Evolutionary conservation across 1,140 invertebrate genomes (phyloP), one percentile per base, ranked within the genome.

Genomic region (Brachionus rubens): DNA sequence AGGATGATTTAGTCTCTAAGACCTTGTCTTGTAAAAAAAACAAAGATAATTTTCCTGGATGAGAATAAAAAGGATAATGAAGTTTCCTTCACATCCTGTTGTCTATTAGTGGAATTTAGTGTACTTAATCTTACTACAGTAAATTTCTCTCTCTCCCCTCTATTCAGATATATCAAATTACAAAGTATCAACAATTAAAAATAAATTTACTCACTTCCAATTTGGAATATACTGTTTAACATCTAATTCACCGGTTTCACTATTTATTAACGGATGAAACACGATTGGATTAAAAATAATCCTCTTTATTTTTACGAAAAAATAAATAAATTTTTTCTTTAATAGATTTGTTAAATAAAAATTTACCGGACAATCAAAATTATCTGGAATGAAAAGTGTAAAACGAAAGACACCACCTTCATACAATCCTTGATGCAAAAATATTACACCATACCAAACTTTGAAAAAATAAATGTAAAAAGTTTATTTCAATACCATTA

Each of bases 371-470:
- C 89, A 90, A 82, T 89, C 89, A 85, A 94, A 96, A 79, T 89
- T 90, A 79, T 92, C 90, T 77, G 92, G 91, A 81, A 97, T 88
- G 70, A 88, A 87, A 77, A 97, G 85, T 67, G 88, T 90, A 84
- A 96, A 96, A 79, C 92, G 88, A 81, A 96, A 94, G 16, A 95
- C 87, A 76, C 91, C 92, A 77, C 91, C 91, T 86, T 90, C 89
- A 85, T 95, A 97, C 68, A 89, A 85, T 21, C 93, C 93, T 83
- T 90, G 88, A 79, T 92, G 88, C 75, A 95, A 88, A 87, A 96
- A 96, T 80, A 95, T 88, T 14, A 96, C 90, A 77, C 93, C 94
- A 87, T 91, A 93, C 93, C 93, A 96, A 78, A 91, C 92, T 94
- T 88, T 88, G 77, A 78, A 79, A 79, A 80, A 82, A 81, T 77